phyloP scores from a whole-genome alignment of 2,113 vertebrate genomes.

The Mesitornis unicolor region DNA sequence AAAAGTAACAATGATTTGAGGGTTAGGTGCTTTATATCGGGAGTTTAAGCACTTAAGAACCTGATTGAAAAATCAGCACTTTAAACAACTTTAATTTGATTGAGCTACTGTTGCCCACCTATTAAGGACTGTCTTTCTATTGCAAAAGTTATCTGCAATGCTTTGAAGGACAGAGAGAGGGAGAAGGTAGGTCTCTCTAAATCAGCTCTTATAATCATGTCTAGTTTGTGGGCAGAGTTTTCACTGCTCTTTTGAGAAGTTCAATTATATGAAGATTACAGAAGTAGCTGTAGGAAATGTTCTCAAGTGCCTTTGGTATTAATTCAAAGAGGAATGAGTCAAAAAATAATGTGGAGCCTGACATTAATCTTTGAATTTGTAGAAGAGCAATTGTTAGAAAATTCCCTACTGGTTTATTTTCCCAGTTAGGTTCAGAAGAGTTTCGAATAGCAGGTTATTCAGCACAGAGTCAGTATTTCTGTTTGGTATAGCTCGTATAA shows the following conservation, averaged over 20 bases:
- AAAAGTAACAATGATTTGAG: not conserved
- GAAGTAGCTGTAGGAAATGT: constrained; percentile 5
- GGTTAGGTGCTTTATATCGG: not conserved
- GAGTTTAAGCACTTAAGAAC: not conserved
- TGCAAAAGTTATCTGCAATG: not conserved
- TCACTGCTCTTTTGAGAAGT: constrained; percentile 21
- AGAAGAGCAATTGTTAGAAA: constrained; percentile 10
- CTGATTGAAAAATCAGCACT: not conserved
- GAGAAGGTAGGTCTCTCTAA: not conserved
- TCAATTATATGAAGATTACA: constrained; percentile 37
- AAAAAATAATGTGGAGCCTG: constrained; percentile 39
- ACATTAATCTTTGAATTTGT: constrained; percentile 40
- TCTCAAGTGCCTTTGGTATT: constrained; percentile 31
- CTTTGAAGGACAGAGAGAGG: not conserved
- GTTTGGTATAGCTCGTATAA: not conserved
- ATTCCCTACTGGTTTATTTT: constrained; percentile 36
- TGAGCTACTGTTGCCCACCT: not conserved
- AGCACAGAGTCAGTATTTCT: not conserved
- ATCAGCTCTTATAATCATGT: not conserved
- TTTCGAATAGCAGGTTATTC: constrained; percentile 8
- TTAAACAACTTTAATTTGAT: not conserved
- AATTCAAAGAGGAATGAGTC: constrained; percentile 21
- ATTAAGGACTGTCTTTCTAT: not conserved
- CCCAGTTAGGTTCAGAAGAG: not conserved
- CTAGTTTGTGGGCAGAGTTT: not conserved